Percentiles rank a stretch among this genome's conserved stretches.
Conservation (phyloP, 2,113 vertebrate species). For the Mustela nigripes region DNA sequence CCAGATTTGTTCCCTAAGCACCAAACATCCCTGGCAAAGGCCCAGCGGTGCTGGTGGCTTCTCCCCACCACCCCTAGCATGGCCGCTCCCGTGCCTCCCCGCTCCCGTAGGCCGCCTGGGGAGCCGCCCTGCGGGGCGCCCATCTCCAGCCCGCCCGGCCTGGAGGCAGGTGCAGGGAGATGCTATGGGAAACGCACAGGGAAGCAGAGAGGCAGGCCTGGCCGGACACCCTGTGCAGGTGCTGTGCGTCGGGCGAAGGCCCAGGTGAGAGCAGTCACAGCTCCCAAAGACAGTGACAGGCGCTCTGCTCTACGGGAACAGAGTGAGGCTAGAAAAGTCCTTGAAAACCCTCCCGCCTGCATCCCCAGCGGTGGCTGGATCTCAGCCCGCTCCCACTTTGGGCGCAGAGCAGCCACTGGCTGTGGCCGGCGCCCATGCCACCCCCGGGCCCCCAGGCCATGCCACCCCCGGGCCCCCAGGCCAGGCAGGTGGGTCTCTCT, state of each 20-base stretch:
- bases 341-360: background rate
- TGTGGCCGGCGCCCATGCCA: rapidly evolving
- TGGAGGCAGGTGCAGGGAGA: background rate
- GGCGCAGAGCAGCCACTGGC: background rate
- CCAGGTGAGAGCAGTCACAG: rapidly evolving
- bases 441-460: rapidly evolving
- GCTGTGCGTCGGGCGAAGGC: rapidly evolving
- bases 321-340: background rate
- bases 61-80: rapidly evolving
- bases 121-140: rapidly evolving
- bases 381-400: rapidly evolving
- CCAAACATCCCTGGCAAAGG: background rate
- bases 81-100: background rate
- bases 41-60: rapidly evolving
- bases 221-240: rapidly evolving
- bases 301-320: background rate
- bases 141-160: rapidly evolving
- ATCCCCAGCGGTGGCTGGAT: background rate
- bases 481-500: background rate
- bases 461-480: rapidly evolving
- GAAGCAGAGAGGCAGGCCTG: background rate
- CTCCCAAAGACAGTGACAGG: background rate
- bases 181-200: rapidly evolving
- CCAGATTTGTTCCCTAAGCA: rapidly evolving
- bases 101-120: background rate